Conservation (phyloP, 1,140 invertebrate genomes). For the Zaprionus taronus region DNA sequence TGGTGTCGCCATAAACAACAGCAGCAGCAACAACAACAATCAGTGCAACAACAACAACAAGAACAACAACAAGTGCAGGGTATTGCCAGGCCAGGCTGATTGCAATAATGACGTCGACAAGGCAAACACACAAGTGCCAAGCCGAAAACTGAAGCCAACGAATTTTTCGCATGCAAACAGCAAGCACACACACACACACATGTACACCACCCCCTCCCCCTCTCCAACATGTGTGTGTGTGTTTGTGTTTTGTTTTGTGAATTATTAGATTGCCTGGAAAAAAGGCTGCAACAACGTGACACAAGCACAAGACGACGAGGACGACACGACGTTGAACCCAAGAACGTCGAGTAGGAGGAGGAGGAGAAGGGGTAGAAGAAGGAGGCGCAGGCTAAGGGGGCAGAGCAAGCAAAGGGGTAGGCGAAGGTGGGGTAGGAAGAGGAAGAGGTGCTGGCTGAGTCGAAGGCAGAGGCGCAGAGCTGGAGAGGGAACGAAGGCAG, state of each 20-base stretch:
- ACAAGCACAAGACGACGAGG: slow-evolving; percentile 26
- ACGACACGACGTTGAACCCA: not conserved
- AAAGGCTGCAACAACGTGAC: slow-evolving; percentile 46
- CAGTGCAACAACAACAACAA: slow-evolving; percentile 13
- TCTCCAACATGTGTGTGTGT: not conserved
- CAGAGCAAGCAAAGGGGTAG: not conserved
- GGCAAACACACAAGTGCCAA: slow-evolving; percentile 25
- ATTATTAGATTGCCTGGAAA: slow-evolving; percentile 81
- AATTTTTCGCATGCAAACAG: slow-evolving; percentile 50
- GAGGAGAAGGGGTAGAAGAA: not conserved
- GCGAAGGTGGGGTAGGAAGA: not conserved
- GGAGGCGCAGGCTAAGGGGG: not conserved
- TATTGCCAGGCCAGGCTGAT: slow-evolving; percentile 25
- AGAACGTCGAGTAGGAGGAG: slow-evolving; percentile 18
- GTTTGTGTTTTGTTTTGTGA: slow-evolving; percentile 51
- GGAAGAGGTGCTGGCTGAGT: not conserved
- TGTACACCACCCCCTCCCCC: not conserved
- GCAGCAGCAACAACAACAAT: slow-evolving; percentile 23
- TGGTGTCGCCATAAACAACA: slow-evolving; percentile 45
- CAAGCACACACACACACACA: slow-evolving; percentile 19
- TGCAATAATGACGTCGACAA: slow-evolving; percentile 44
- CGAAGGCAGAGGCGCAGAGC: not conserved
- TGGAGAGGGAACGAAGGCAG: slow-evolving; percentile 35
- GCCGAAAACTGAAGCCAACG: slow-evolving; percentile 32
- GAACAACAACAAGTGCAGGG: slow-evolving; percentile 1